These are phyloP conservation scores for Artibeus lituratus DNA, from an alignment of 2,797 vertebrate species.

Conservation along the genomic window DNA sequence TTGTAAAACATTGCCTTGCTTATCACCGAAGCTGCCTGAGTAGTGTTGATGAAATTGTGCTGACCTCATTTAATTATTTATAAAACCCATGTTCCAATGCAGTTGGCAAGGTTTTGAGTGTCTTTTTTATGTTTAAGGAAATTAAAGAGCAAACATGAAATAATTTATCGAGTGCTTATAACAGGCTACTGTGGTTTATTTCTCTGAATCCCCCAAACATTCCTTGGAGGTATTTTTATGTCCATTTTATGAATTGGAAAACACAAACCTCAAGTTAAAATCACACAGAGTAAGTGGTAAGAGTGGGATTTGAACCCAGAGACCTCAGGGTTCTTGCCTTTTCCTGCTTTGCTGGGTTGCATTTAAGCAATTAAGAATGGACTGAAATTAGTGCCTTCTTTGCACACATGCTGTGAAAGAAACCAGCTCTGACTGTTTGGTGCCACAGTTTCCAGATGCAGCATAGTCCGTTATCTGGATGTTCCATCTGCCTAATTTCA, in stretches of 20 bases:
- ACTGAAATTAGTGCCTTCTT: background rate
- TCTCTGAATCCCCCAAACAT: background rate
- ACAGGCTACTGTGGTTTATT: background rate
- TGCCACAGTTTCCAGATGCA: background rate
- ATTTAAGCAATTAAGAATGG: background rate
- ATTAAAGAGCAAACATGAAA: slow-evolving; percentile 16
- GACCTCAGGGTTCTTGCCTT: background rate
- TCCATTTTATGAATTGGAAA: background rate
- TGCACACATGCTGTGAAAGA: background rate
- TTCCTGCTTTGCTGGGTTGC: background rate
- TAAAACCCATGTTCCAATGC: slow-evolving; percentile 17
- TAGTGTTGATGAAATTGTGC: background rate
- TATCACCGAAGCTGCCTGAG: background rate
- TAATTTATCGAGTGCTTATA: background rate
- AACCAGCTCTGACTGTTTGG: background rate
- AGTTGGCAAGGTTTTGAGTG: slow-evolving; percentile 18
- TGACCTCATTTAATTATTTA: slow-evolving; percentile 66
- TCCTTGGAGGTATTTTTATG: background rate
- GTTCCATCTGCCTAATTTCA: slow-evolving; percentile 45
- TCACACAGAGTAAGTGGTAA: background rate
- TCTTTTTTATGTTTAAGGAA: slow-evolving; percentile 26
- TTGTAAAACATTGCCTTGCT: slow-evolving; percentile 47
- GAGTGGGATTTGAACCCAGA: background rate
- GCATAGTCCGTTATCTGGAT: background rate
- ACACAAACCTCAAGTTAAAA: background rate